Evolutionary conservation across 2,888 invertebrate genomes (phyloP), one percentile per base, ranked within the genome.

Genomic region (Strigamia transsilvanica): DNA sequence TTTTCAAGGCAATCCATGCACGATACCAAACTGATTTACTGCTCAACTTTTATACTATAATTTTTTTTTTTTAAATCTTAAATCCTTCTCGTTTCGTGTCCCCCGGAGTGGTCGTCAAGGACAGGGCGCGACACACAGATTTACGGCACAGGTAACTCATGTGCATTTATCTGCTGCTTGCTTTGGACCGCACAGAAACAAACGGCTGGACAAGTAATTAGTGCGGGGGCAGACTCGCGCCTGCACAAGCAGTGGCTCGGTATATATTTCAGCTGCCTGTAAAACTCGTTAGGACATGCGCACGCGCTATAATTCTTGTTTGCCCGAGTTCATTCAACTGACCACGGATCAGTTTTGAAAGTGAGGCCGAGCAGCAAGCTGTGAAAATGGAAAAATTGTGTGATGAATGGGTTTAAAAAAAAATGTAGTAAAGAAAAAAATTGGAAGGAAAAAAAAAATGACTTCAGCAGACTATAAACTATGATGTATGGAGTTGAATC

Each of bases 81-180:
- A 61, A 61, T 61, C 61, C 61, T 61, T 61, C 61, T 61, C 61
- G 61, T 61, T 23, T 23, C 61, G 23, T 61, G 61, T 61, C 23
- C 61, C 61, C 61, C 18, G 61, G 21, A 61, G 61, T 61, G 61
- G 61, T 61, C 61, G 61, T 23, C 61, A 61, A 61, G 61, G 61
- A 61, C 61, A 61, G 61, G 61, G 61, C 61, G 61, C 61, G 61
- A 61, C 61, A 61, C 61, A n/a, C 61, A 61, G 61, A 61, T 61
- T 61, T 61, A 61, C 61, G 23, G 23, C 61, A 23, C 61, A 61
- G 21, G 61, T 61, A 61, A 61, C 61, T 61, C 61, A 61, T 61
- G 61, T 61, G 18, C 61, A 61, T 61, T 61, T 21, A 61, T 61
- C 18, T 61, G 61, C 61, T 61, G 61, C 61, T 23, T 21, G 61